Base-by-base conservation (phyloP, 92 coral and sea anemone genomes). In the Anthopleura xanthogrammica region DNA sequence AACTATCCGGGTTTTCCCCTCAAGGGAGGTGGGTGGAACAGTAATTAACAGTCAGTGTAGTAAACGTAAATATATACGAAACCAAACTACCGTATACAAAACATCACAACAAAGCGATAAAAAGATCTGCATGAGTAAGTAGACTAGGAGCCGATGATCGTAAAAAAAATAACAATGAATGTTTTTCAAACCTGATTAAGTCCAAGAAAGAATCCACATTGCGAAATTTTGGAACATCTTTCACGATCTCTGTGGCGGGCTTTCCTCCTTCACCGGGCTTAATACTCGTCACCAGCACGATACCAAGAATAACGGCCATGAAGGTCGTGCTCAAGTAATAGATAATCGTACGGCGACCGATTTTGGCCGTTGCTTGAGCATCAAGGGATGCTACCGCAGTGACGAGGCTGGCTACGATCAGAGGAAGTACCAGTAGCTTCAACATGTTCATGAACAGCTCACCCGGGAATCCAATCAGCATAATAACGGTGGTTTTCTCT, bases 381-480 rank as follows among this genome's bases (percentile, higher is more conserved):
- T 95, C 97, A 10, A 95, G 88, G 14, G 94, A 81, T 17, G 98
- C 92, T 13, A 95, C 87, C 12, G 98, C 98, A 54, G 92, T 76
- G 43, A 95, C 82, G 52, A 95, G 82, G 84, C 98, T 95, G 3
- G 98, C 95, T 2, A 93, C 91, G 42, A 95, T 91, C 24, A 95
- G 90, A 0, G 98, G 98, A 3, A 95, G 87, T 41, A 95, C 92
- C 72, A 95, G 78, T 83, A 95, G 55, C 87, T 95, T 95, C 1
- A 95, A 84, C 89, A 93, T 90, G 88, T 94, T 94, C 89, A 95
- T 91, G 86, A 95, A 94, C 66, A 95, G 89, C 56, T 95, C 97
- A 14, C 98, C 98, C 23, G 97, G 97, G 78, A 95, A 95, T 1
- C 97, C 95, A 41, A 95, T 89, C 89, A 93, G 78, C 95, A 95